Base-by-base conservation (phyloP, 2,113 vertebrate species). In the Nycticebus coucang region DNA sequence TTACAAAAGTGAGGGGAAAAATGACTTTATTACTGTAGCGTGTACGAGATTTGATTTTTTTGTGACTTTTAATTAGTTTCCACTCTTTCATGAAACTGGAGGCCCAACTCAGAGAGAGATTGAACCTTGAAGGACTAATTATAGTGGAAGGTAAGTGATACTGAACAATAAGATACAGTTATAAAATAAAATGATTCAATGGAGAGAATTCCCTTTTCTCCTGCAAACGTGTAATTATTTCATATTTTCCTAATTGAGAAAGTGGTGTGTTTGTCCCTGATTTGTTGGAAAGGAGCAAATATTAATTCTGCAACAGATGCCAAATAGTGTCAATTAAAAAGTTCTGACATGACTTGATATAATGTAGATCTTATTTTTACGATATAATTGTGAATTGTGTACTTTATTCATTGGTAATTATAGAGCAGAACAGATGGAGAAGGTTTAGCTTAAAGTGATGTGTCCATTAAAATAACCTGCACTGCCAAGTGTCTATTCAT, bases 391-490 rank as follows among this genome's bases (percentile, higher is more conserved):
- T 98, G 97, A 98, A 97, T 98, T 97, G 98, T 98, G 95, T 95
- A 95, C 97, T 98, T 97, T 97, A 94, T 98, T 98, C 98, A 98
- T 98, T 98, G 98, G 98, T 98, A 98, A 98, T 99, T 99, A 99
- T 98, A 98, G 97, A 98, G 98, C 97, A 98, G 98, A 99, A 98
- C 98, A 99, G 98, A 99, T 99, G 98, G 98, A 98, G 98, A 98
- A 98, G 97, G 98, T 98, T 99, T 98, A 97, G 98, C 98, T 98
- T 98, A 98, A 99, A 98, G 98, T 98, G 98, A 98, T 98, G 96
- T 98, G 98, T 98, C 98, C 98, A 98, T 98, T 98, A 98, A 98
- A 98, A 98, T 97, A 98, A 98, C 98, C 98, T 97, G 97, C 97
- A 98, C 97, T 98, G 98, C 98, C 98, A 98, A 98, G 97, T 98